phyloP scores from a whole-genome alignment of 2,113 vertebrate genomes.

The Mesitornis unicolor region DNA sequence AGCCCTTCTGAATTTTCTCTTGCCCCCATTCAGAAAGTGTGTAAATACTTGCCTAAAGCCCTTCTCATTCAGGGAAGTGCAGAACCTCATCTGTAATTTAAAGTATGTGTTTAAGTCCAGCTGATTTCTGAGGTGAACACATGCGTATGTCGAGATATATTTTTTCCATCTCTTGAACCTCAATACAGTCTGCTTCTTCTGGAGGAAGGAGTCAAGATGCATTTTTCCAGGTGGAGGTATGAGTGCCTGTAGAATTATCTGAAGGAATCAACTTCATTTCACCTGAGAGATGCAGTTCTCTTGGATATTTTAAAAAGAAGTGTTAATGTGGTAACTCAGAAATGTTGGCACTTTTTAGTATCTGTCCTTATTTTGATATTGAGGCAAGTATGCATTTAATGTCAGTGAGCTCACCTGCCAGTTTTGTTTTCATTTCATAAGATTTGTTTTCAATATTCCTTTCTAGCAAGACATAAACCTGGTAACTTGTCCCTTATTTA shows the following conservation, averaged over 20 bases:
- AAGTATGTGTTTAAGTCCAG: neutral
- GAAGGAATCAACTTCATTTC: neutral
- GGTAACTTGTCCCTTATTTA: neutral
- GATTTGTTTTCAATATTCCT: neutral
- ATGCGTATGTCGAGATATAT: neutral
- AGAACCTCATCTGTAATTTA: neutral
- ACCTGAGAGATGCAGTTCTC: neutral
- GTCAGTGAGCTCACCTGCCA: neutral
- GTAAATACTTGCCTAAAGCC: neutral
- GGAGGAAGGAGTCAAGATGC: neutral
- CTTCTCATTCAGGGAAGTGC: neutral
- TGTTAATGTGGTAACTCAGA: neutral
- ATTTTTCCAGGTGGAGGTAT: neutral
- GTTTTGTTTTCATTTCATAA: neutral
- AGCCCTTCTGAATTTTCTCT: neutral
- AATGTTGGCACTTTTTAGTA: neutral
- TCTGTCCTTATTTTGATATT: neutral
- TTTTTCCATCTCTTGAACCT: neutral
- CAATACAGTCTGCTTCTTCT: fast-evolving
- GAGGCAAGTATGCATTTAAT: neutral
- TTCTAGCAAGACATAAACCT: neutral
- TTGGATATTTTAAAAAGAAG: neutral
- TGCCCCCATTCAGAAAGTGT: neutral
- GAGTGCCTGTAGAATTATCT: neutral
- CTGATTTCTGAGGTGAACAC: neutral